Base-by-base conservation (phyloP, 92 coral and sea anemone genomes). In the Ricordea florida region DNA sequence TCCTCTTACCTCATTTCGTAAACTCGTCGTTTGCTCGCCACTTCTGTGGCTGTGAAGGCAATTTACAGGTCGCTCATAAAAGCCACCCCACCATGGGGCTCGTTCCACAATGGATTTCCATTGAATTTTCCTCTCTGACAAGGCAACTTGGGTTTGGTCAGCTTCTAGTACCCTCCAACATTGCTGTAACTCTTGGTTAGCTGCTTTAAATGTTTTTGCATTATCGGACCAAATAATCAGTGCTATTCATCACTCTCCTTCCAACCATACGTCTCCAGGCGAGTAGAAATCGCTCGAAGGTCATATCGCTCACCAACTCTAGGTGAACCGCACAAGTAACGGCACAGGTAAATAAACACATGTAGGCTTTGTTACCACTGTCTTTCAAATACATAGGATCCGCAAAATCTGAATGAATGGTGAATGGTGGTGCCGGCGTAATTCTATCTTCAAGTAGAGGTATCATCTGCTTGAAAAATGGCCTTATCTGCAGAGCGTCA, bases 181-280 rank as follows among this genome's bases (percentile, higher is more conserved):
- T 10, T 33, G 49, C 63, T 38, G 51, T n/a, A 81, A 29, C 49
- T 81, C 74, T 43, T 62, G 53, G 25, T 50, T 52, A 10, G 76
- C 76, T 38, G 45, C 22, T 20, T 81, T 72, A 48, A 81, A 81
- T 16, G 81, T 81, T 51, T 81, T 72, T 26, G 72, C 79, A 35
- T 73, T 81, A n/a, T 81, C 87, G 35, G 81, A 58, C 87, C 81
- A 72, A 16, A 81, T 80, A 26, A 72, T n/a, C n/a, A n/a, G n/a
- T 48, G 51, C 72, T 51, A 46, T 76, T 68, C 67, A 69, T 68
- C 6, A 78, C 85, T 67, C 85, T 79, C 69, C 85, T 68, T 45
- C 78, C 72, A 22, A 69, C 36, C 71, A 81, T 43, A 23, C 68
- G 74, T 63, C 49, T 72, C 16, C 71, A 32, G 2, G 75, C 87